A percentile compares a stretch with the other conserved stretches of the same genome.
Evolutionary conservation across 2,888 invertebrate species (phyloP).

Genomic region (Protonemura montana): DNA sequence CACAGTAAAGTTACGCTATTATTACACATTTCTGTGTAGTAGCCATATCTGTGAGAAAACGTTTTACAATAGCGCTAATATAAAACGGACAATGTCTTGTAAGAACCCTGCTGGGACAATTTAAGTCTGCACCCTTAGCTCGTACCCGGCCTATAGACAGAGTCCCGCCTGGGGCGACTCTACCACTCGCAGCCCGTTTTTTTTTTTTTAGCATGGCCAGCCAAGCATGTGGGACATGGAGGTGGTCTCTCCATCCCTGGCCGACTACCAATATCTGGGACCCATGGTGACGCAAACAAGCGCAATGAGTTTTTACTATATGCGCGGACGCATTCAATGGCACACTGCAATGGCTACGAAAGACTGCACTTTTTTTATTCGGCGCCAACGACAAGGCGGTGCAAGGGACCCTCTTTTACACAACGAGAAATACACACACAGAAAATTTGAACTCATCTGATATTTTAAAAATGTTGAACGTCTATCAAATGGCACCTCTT

Average conservation of each 20-base stretch:
- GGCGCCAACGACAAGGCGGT: background rate
- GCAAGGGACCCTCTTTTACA: background rate
- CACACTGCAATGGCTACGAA: background rate
- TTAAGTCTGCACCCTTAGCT: conserved; percentile 20
- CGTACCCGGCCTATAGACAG: background rate
- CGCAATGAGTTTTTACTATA: conserved; percentile 30
- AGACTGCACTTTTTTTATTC: background rate
- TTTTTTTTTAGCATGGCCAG: conserved; percentile 41
- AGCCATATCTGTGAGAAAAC: conserved; percentile 20
- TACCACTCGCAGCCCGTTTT: conserved; percentile 38
- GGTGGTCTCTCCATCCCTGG: conserved; percentile 34
- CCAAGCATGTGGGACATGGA: background rate
- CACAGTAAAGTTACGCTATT: background rate
- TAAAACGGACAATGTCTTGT: conserved; percentile 9
- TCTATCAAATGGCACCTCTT: too few relatives aligned
- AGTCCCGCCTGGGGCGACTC: conserved; percentile 42
- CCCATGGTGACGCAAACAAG: conserved; percentile 44
- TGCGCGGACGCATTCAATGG: background rate
- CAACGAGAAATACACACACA: background rate
- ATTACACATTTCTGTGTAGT: conserved; percentile 18
- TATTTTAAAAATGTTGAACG: too few relatives aligned
- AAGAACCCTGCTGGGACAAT: conserved; percentile 33
- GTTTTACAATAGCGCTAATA: background rate
- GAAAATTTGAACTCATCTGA: too few relatives aligned
- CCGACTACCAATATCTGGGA: background rate